phyloP scores from a whole-genome alignment of 2,888 invertebrate genomes.

The Hesperia comma region DNA sequence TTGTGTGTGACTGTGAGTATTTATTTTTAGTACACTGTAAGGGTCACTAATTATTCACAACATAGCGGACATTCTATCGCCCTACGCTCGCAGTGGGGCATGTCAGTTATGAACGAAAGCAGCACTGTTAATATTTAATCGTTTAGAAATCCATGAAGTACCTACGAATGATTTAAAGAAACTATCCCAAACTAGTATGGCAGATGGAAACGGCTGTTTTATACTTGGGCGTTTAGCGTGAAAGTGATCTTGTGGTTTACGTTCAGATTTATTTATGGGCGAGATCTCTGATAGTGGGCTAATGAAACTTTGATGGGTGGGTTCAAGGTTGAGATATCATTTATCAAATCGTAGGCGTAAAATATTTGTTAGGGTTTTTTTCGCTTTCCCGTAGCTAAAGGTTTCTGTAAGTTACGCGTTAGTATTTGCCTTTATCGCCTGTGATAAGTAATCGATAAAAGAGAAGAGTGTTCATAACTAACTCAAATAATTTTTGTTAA shows the following conservation, averaged over 20 bases:
- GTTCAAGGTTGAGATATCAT: constrained; percentile 16
- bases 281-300: constrained; percentile 27
- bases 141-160: constrained; percentile 20
- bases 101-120: constrained; percentile 12
- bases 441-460: too few species aligned
- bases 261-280: constrained; percentile 25
- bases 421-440: too few species aligned
- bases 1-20: too few species aligned
- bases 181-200: constrained; percentile 25
- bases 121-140: constrained; percentile 22
- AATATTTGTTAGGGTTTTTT: neutral
- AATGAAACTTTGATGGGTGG: constrained; percentile 18
- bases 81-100: neutral
- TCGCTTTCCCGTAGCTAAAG: neutral
- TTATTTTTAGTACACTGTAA: too few species aligned
- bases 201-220: constrained; percentile 29
- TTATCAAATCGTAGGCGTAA: neutral
- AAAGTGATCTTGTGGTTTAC: constrained; percentile 32
- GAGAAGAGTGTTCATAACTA: too few species aligned
- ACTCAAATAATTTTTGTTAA: too few species aligned
- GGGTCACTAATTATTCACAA: too few species aligned
- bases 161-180: constrained; percentile 25
- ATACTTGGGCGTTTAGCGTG: constrained; percentile 20
- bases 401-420: too few species aligned
- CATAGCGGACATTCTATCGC: neutral